These are phyloP conservation scores for Conops quadrifasciatus DNA, from an alignment of 2,888 invertebrate genomes.

Conservation along the genomic window DNA sequence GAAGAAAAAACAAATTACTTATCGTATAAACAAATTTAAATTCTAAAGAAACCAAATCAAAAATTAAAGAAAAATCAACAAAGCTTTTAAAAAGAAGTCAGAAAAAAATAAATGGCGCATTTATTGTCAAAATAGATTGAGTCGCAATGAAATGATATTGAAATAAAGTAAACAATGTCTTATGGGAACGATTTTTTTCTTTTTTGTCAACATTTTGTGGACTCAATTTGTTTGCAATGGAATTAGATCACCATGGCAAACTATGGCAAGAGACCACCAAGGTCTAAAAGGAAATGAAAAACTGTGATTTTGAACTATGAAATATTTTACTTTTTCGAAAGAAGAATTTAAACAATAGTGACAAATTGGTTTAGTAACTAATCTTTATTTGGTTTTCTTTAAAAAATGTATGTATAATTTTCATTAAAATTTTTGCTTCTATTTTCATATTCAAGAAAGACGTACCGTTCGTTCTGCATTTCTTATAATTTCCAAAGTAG, in stretches of 20 bases:
- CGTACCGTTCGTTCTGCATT: too few species aligned
- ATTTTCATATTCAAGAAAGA: too few species aligned
- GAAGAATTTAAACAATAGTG: too few species aligned
- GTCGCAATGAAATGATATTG: slow-evolving; percentile 12
- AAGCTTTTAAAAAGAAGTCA: background rate
- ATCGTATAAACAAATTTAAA: slow-evolving; percentile 8
- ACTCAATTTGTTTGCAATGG: background rate
- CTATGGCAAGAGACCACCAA: background rate
- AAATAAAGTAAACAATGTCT: background rate
- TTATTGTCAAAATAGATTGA: background rate
- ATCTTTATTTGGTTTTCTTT: too few species aligned
- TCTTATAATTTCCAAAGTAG: too few species aligned
- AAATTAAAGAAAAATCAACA: background rate
- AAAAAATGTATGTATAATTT: too few species aligned
- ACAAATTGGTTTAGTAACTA: too few species aligned
- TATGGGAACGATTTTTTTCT: background rate
- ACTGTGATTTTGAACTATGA: too few species aligned
- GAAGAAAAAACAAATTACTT: background rate
- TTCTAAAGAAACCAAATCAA: background rate
- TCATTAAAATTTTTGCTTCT: too few species aligned
- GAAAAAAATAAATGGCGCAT: background rate
- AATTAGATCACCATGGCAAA: too few species aligned
- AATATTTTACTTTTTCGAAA: too few species aligned
- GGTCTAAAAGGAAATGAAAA: background rate
- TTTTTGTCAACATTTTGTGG: background rate